A percentile compares a stretch with the other conserved stretches of the same genome.
phyloP scores from a whole-genome alignment of 2,113 vertebrate species.

The Camelus bactrianus region DNA sequence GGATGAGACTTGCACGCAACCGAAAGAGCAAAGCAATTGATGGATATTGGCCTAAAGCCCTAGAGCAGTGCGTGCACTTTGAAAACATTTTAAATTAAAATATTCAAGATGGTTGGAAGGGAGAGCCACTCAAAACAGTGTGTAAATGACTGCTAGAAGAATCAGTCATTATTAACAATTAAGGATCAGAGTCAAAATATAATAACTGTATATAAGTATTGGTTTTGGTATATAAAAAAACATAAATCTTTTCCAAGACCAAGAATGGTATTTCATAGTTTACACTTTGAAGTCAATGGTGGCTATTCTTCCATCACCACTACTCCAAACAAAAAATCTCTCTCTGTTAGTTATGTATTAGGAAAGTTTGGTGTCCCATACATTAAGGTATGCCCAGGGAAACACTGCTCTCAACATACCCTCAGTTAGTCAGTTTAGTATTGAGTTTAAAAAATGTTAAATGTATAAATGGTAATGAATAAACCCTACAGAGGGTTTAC shows the following conservation, averaged over 20 bases:
- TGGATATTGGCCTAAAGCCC: slow-evolving; percentile 72
- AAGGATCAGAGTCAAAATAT: slow-evolving; percentile 14
- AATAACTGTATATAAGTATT: slow-evolving; percentile 4
- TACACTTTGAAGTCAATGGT: slow-evolving; percentile 9
- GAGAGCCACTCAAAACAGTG: slow-evolving; percentile 30
- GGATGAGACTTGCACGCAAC: slow-evolving; percentile 66
- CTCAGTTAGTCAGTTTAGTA: not conserved
- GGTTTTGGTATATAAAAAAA: not conserved
- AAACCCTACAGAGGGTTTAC: not conserved
- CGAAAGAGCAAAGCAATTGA: slow-evolving; percentile 67
- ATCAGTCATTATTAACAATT: slow-evolving; percentile 48
- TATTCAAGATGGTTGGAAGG: slow-evolving; percentile 69
- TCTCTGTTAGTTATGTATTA: not conserved
- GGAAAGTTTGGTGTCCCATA: not conserved
- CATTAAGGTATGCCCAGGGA: not conserved
- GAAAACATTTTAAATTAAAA: slow-evolving; percentile 73
- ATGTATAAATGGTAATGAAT: not conserved
- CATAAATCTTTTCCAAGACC: not conserved
- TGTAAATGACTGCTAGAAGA: not conserved
- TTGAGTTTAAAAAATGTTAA: not conserved
- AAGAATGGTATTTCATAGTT: not conserved
- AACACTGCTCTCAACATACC: not conserved
- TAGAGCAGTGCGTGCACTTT: slow-evolving; percentile 46
- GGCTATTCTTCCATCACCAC: not conserved
- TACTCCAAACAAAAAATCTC: not conserved